Evolutionary conservation across 2,888 invertebrate genomes (phyloP).

Genomic region (Nemapogon koenigi): DNA sequence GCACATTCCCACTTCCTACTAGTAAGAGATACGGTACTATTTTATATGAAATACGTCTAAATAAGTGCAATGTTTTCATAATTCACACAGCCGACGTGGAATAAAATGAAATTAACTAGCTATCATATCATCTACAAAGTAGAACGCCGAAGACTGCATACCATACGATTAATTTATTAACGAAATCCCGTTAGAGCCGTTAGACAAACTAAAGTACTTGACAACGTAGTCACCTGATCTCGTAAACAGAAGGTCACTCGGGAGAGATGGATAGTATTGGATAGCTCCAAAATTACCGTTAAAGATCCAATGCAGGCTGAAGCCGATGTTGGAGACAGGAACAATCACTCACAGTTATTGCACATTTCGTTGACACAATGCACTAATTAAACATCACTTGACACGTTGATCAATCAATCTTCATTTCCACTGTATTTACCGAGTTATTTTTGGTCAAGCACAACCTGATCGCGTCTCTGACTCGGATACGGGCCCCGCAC

Average conservation of each 20-base stretch:
- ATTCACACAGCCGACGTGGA: conserved; percentile 54
- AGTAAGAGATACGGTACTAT: too few relatives aligned
- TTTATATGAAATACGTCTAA: too few relatives aligned
- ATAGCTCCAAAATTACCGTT: conserved; percentile 44
- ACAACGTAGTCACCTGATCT: conserved; percentile 42
- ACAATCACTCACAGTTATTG: conserved; percentile 30
- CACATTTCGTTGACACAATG: conserved; percentile 26
- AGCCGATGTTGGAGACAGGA: conserved; percentile 24
- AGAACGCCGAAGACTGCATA: conserved; percentile 6
- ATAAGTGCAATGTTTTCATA: too few relatives aligned
- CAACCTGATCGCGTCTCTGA: conserved; percentile 28
- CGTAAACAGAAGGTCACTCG: conserved; percentile 50
- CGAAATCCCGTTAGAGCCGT: conserved; percentile 17
- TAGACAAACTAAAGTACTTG: conserved; percentile 5
- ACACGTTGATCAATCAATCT: conserved; percentile 42
- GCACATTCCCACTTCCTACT: too few relatives aligned
- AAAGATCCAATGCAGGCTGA: conserved; percentile 48
- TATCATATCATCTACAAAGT: conserved; percentile 6
- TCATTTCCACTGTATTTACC: conserved; percentile 24
- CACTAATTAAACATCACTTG: conserved; percentile 35
- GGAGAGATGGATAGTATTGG: conserved; percentile 12
- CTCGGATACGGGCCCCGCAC: conserved; percentile 39
- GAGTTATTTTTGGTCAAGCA: conserved; percentile 23
- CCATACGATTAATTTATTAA: conserved; percentile 14
- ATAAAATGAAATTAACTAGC: conserved; percentile 17